Base-by-base conservation (phyloP, 2,888 invertebrate genomes). In the Drosophila trichaetosa region DNA sequence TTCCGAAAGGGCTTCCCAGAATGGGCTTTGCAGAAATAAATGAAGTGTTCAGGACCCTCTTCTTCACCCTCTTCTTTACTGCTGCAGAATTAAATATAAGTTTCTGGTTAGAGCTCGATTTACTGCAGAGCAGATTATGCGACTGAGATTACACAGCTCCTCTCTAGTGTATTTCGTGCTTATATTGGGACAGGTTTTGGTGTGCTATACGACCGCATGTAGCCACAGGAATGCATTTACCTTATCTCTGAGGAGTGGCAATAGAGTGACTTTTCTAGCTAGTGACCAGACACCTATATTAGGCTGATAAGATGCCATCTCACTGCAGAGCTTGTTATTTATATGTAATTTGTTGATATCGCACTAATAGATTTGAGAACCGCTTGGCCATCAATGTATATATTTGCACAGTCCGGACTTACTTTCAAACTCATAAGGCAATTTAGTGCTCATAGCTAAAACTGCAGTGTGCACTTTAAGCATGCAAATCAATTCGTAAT, bases 401-500 rank as follows among this genome's bases (percentile, higher is more conserved):
- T 24, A 46, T 46, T 46, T 46, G 24, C 16, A 46, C 21, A 13
- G 7, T 2, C 2, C 8, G 16, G 4, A 8, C 21, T 16, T 46
- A 24, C 13, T 16, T 46, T 24, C 4, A 24, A 7, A 4, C 16
- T 1, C 46, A 1, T 16, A 24, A 16, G 13, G 8, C 7, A 16
- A 16, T 42, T 5, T 21, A 11, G 40, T 2, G 10, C 4, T 40
- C 10, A 0, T n/a, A 10, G 10, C 40, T 10, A n/a, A 7, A 3
- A 46, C 16, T 10, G 16, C 11, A 21, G 3, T 21, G 13, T 1
- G 21, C 46, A 46, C 7, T 10, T 53, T 67, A 24, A 4, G 8
- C 18, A 56, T 75, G 73, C 62, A 59, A 69, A 59, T 56, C 18
- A 31, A 63, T 59, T 66, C 40, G 18, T 16, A 24, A 10, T 31